These are phyloP conservation scores for Leptopilina clavipes DNA, from an alignment of 1,140 invertebrate genomes.

Conservation along the genomic window DNA sequence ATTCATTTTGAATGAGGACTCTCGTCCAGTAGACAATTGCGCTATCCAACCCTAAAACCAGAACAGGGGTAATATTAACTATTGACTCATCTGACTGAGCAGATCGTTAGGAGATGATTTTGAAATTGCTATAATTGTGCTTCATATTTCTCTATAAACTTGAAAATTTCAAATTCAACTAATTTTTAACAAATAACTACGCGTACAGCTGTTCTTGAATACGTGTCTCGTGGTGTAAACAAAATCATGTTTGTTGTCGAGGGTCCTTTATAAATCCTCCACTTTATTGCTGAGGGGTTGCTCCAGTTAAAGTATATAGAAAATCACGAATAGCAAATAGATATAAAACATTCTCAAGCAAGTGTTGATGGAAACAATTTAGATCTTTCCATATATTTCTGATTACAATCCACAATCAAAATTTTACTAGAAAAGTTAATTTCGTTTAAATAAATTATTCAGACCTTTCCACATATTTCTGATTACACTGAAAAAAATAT, in stretches of 20 bases:
- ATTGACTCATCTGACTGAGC: constrained; percentile 24
- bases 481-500: too few species aligned
- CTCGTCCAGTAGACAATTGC: constrained; percentile 22
- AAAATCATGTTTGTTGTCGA: constrained; percentile 7
- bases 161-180: constrained; percentile 28
- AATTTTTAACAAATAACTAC: constrained; percentile 38
- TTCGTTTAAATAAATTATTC: too few species aligned
- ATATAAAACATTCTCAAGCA: neutral
- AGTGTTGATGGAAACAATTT: neutral
- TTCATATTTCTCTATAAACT: neutral
- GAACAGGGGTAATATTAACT: constrained; percentile 35
- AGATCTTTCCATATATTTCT: too few species aligned
- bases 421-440: too few species aligned
- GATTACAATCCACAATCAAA: too few species aligned
- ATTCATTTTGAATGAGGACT: constrained; percentile 3
- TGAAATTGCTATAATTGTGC: neutral
- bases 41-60: neutral
- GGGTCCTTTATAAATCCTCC: constrained; percentile 13
- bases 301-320: neutral
- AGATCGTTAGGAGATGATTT: constrained; percentile 35
- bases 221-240: constrained; percentile 13
- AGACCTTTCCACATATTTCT: too few species aligned
- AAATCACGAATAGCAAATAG: neutral
- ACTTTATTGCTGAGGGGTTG: neutral
- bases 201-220: neutral